A percentile compares a stretch with the other conserved stretches of the same genome.
Conservation (phyloP, 2,113 vertebrate genomes). For the Pseudonaja textilis region DNA sequence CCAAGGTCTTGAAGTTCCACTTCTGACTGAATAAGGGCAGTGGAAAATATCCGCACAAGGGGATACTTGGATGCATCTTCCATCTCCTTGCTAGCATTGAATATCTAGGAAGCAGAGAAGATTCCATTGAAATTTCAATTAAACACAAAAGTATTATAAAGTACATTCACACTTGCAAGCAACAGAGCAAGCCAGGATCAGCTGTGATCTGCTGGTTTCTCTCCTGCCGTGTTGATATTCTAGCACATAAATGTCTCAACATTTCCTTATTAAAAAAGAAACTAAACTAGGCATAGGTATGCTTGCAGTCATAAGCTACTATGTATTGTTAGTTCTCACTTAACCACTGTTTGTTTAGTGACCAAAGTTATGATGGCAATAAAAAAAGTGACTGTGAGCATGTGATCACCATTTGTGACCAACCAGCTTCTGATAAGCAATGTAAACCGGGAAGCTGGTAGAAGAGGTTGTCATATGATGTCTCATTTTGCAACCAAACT, state of each 20-base stretch:
- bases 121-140: neutral
- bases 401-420: neutral
- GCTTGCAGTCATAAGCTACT: neutral
- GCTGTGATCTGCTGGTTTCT: neutral
- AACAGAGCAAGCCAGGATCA: neutral
- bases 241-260: neutral
- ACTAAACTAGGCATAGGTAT: neutral
- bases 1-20: slow-evolving; percentile 78
- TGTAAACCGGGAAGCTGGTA: neutral
- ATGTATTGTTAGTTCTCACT: neutral
- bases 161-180: neutral
- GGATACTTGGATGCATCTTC: slow-evolving; percentile 64
- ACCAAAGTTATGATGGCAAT: neutral
- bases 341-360: neutral
- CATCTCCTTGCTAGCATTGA: slow-evolving; percentile 80
- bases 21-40: slow-evolving; percentile 45
- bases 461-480: neutral
- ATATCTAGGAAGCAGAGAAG: slow-evolving; percentile 67
- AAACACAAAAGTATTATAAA: neutral
- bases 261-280: neutral
- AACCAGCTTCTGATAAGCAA: neutral
- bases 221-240: neutral
- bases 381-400: neutral
- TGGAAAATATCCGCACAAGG: slow-evolving; percentile 77
- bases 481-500: neutral